These are phyloP conservation scores for Pseudorasbora parva DNA, from an alignment of 2,113 vertebrate genomes.

Conservation along the genomic window DNA sequence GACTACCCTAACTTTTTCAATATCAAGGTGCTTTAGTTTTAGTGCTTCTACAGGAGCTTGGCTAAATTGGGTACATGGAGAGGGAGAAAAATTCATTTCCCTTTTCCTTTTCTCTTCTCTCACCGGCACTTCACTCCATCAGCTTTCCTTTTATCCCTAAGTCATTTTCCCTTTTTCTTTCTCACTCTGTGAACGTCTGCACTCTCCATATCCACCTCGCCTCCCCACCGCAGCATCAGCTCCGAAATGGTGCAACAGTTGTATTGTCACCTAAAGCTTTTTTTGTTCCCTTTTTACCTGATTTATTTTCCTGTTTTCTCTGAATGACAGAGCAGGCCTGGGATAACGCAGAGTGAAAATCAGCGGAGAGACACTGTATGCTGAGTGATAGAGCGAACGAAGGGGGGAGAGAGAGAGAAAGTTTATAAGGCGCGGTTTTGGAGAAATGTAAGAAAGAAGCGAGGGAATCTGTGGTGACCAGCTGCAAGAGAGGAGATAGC, in stretches of 20 bases:
- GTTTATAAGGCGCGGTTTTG: conserved; percentile 80
- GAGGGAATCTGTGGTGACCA: conserved; percentile 81
- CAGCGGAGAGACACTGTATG: conserved; percentile 42
- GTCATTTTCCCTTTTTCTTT: conserved; percentile 6
- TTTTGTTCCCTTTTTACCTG: conserved; percentile 67
- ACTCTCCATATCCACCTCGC: conserved; percentile 34
- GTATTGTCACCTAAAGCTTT: conserved; percentile 68
- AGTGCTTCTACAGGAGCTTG: background rate
- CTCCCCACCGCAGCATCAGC: conserved; percentile 31
- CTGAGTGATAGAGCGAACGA: conserved; percentile 37
- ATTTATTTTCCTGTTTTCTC: conserved; percentile 70
- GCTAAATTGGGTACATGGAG: conserved; percentile 6
- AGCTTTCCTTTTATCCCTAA: conserved; percentile 27
- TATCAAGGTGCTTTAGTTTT: conserved; percentile 17
- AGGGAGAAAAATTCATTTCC: conserved; percentile 28
- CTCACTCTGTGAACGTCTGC: conserved; percentile 31
- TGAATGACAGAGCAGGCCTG: conserved; percentile 64
- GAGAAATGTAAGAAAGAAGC: conserved; percentile 77
- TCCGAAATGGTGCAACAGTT: conserved; percentile 66
- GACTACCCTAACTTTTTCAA: background rate
- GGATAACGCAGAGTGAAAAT: conserved; percentile 48
- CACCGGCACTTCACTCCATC: background rate
- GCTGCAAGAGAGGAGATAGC: conserved; percentile 84
- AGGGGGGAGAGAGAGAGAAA: conserved; percentile 67
- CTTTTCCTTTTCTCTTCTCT: conserved; percentile 11